phyloP scores from a whole-genome alignment of 2,797 vertebrate species.

The Hyperoplus immaculatus region DNA sequence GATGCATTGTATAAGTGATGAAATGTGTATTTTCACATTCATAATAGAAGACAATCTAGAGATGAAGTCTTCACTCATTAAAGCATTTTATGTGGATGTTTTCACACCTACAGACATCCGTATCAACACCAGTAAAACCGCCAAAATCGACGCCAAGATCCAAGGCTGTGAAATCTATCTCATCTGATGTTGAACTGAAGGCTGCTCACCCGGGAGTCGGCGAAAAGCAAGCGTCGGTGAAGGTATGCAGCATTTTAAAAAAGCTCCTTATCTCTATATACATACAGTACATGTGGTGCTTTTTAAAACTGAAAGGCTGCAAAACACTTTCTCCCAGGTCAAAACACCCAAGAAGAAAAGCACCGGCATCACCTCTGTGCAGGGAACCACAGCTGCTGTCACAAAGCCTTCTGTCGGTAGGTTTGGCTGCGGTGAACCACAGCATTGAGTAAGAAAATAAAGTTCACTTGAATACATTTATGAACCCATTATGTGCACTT shows the following conservation, averaged over 20 bases:
- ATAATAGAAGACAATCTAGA: too few species aligned
- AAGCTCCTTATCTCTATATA: neutral
- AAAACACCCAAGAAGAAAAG: conserved; percentile 22
- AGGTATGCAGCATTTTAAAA: neutral
- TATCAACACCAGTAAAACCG: neutral
- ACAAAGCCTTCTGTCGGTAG: conserved; percentile 30
- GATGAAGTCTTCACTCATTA: too few species aligned
- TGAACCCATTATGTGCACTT: neutral
- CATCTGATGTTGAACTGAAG: too few species aligned
- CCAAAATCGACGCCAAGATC: neutral
- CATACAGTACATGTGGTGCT: neutral
- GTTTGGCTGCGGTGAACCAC: neutral
- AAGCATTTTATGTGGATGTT: neutral
- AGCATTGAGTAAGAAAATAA: neutral
- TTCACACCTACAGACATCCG: neutral
- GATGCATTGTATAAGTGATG: too few species aligned
- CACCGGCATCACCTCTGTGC: conserved; percentile 15
- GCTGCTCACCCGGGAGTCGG: too few species aligned
- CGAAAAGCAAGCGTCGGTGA: neutral
- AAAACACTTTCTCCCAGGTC: conserved; percentile 2
- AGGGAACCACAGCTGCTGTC: conserved; percentile 4
- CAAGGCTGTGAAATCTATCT: neutral
- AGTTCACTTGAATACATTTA: neutral
- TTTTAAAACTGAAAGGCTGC: neutral
- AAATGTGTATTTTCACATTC: too few species aligned